These are phyloP conservation scores for Procambarus clarkii DNA, from an alignment of 1,140 invertebrate genomes.

Conservation along the genomic window DNA sequence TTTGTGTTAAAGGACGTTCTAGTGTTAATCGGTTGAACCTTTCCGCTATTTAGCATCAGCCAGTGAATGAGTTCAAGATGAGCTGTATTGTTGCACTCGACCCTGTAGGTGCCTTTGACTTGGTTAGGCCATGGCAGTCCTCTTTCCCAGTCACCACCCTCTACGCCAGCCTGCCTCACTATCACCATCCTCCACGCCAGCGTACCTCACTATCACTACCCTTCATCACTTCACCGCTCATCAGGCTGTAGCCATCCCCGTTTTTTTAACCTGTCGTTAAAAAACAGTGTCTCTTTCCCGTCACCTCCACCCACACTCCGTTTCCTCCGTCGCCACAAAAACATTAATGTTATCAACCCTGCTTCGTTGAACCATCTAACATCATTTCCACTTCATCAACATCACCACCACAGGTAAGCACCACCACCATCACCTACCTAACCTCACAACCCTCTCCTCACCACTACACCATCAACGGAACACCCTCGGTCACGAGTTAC, in stretches of 20 bases:
- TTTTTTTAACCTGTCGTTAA: not conserved
- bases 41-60: no score
- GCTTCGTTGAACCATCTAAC: not conserved
- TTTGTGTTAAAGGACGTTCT: no score
- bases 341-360: not conserved
- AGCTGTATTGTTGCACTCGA: no score
- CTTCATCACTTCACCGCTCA: not conserved
- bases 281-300: not conserved
- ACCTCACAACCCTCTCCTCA: not conserved
- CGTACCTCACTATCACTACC: not conserved
- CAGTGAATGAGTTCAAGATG: no score
- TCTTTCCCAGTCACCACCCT: no score
- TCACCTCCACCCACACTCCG: not conserved
- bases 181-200: not conserved
- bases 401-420: not conserved
- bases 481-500: constrained; percentile 4
- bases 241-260: no score
- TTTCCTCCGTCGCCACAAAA: not conserved
- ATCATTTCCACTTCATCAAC: not conserved
- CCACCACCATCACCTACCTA: not conserved
- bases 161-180: no score
- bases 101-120: no score
- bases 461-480: not conserved
- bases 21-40: no score
- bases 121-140: no score